Evolutionary conservation across 2,888 invertebrate genomes (phyloP), one percentile per base, ranked within the genome.

Genomic region (Xylophagus ater): DNA sequence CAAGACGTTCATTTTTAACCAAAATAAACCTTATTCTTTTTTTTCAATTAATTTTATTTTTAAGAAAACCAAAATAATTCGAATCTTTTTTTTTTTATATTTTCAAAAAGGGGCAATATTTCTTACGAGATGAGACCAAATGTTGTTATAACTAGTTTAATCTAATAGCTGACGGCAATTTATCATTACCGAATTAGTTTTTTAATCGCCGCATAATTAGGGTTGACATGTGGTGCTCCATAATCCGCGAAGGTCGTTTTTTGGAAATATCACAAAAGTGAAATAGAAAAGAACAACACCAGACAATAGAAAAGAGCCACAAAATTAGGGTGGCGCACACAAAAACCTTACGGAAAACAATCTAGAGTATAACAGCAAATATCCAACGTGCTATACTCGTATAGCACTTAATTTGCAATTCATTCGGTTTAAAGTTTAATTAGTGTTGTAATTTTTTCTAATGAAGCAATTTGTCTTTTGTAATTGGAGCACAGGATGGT

Each of bases 341-440:
- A 24, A 21, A 12, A 26, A 18, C 28, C 35, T 7, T 25, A 14
- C 14, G 10, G 14, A 14, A 17, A 19, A 9, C 28, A 18, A 17
- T 25, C 13, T 2, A 18, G 26, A 8, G 35, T 17, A 14, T 20
- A 20, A 5, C 32, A 34, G 14, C 23, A 23, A n/a, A 33, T 8
- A 13, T 23, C 8, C 9, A 13, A 34, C 4, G 30, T 20, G 30
- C 30, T 17, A 14, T 8, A 29, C 30, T 31, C 23, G 31, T 29
- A 30, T 53, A 49, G 46, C 53, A 54, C 53, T 56, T 56, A 56
- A 55, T 56, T 56, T 53, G 53, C 53, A 54, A 56, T 56, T 56
- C 56, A 56, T 55, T 56, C 51, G 53, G 51, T 53, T 49, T 43
- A 40, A 43, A 43, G 37, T 37, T 37, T 37, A 37, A 42, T 42